Base-by-base conservation (phyloP, 30 jellyfish, hydroid and myxozoan genomes). In the Euphysa ruthae region DNA sequence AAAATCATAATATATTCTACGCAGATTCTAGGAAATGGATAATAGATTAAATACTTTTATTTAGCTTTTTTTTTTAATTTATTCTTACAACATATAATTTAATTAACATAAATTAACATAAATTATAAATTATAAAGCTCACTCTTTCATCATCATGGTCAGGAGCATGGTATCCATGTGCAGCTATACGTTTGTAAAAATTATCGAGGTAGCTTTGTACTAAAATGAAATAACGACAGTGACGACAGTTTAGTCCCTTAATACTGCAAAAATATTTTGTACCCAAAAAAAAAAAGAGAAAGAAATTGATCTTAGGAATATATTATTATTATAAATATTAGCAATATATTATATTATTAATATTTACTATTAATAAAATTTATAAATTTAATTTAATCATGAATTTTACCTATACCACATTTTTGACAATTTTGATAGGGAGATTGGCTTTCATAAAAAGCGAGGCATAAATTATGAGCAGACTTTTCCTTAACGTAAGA, bases 131-230 rank as follows among this genome's bases (percentile, higher is more conserved):
- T 8, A 8, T 38, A 38, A 18, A 8, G 42, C 77, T 22, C 34
- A 86, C 96, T 93, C 79, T 94, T 43, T 86, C 96, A 58, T 86
- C 96, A 50, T 86, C 96, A 38, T 89, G 70, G 32, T 61, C 88
- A 0, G 85, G 34, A 32, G 69, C 66, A 1, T 91, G 80, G 0
- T 43, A 81, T 52, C 55, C 29, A 10, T 69, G 93, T 29, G 77
- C 78, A 19, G 69, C 93, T 14, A 83, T 66, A 27, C 81, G 60
- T 49, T 86, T 76, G 69, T 75, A 63, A 23, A 84, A 73, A 21
- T 27, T 49, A 30, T 70, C 58, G 30, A 84, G 64, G 49, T 68
- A 84, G 46, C 49, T 50, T 61, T 70, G 71, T 66, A 84, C 95
- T 84, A 68, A 19, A 28, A 70, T 23, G 55, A 51, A 43, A 26